Evolutionary conservation across 2,113 vertebrate species (phyloP), one percentile per base, ranked within the genome.

Genomic region (Lutjanus erythropterus): DNA sequence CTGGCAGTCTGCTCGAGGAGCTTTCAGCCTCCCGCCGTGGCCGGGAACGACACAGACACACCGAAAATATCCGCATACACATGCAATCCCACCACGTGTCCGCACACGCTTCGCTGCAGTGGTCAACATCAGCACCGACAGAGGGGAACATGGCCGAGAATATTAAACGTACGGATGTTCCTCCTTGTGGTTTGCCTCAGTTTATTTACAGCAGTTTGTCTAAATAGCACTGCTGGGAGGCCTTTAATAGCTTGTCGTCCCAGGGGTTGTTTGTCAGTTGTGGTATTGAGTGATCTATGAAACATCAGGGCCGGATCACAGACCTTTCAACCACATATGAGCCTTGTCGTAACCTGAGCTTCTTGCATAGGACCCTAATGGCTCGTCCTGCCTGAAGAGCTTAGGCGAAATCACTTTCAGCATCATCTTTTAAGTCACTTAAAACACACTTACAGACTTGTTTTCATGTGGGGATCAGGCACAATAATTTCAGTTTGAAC

Each of bases 1-100:
- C 80, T 70, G 71, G 81, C 86, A 83, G 71, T 80, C 68, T 80
- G 85, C 77, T 89, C 41, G 35, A 86, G 81, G 66, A 89, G 85
- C 74, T 87, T 79, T 84, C 59, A 86, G 78, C 75, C 82, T 84
- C 80, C 85, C 44, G 21, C 76, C 41, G 66, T 68, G 62, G 64
- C 74, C 3, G 31, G 62, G 50, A 67, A 90, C 9, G 31, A 68
- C 73, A 71, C 39, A 64, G 58, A 75, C 60, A 68, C 80, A 50
- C 67, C 11, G 2, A 71, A 85, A 73, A 83, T 72, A 79, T 71
- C 58, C 71, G 37, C 39, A 47, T 80, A 75, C 71, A 60, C 69
- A 73, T 55, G 19, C 7, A 5, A n/a, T 60, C 5, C 58, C 68
- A 42, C 41, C 73, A 66, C 46, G 39, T 83, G 69, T 60, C 18